Evolutionary conservation across 2,797 vertebrate species (phyloP), one percentile per base, ranked within the genome.

Genomic region (Tapirus indicus): DNA sequence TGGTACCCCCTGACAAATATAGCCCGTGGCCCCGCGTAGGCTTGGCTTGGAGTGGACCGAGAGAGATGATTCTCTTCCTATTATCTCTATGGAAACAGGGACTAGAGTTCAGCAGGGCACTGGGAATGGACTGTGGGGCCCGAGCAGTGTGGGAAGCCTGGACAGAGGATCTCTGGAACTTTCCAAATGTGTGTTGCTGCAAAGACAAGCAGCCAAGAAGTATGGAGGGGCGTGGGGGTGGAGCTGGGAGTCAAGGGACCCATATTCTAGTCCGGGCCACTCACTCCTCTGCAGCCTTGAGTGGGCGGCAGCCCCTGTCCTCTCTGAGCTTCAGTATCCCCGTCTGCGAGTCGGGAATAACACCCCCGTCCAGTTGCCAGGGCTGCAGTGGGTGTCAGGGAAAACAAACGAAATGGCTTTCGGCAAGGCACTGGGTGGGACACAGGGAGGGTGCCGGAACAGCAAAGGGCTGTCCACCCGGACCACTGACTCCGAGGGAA

Each of bases 61-160:
- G 84, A 54, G 32, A 5, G 89, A 78, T 14, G 91, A 54, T 6
- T 68, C 56, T 69, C 69, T 52, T 38, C 54, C 47, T 27, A 14
- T 38, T 29, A 62, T 97, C 58, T 80, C 97, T 3, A 71, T 91
- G 86, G 97, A 68, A 93, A 94, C 68, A 0, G 71, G 49, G 82
- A 13, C 82, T 14, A 6, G 62, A 69, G 86, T 88, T 93, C 95
- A 88, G 58, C 68, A 38, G 97, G 93, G 71, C 80, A 17, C 82
- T 54, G 87, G 68, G 92, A 88, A 69, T 23, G 85, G 83, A 44
- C 80, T 4, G 0, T 18, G 49, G 66, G 84, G 66, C 87, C 87
- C 21, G 35, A 93, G 87, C 58, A 88, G 69, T 96, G 97, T 98
- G 95, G 94, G 97, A 97, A 91, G 49, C 80, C 84, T 0, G 0